These are phyloP conservation scores for Matsumyia berberina DNA, from an alignment of 2,888 invertebrate genomes.

Conservation along the genomic window DNA sequence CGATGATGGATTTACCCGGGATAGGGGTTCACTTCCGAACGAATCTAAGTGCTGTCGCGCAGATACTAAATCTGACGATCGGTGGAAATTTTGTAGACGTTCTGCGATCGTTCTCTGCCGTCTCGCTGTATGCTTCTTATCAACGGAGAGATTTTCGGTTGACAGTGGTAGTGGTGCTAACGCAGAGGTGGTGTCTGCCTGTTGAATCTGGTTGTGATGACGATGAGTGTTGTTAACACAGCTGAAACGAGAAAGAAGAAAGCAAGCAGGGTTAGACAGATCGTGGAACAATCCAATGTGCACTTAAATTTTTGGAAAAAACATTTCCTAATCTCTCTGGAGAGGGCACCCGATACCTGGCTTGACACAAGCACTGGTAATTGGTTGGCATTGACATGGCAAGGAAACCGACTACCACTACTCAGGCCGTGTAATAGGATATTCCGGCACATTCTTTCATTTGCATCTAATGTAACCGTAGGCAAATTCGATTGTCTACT, in stretches of 20 bases:
- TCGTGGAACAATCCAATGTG: neutral
- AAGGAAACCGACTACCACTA: too few relatives aligned
- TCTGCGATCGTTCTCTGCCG: constrained; percentile 64
- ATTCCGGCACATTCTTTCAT: neutral
- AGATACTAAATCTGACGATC: constrained; percentile 64
- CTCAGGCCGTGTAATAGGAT: neutral
- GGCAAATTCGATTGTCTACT: constrained; percentile 14
- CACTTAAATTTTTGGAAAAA: constrained; percentile 4
- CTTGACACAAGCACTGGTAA: neutral
- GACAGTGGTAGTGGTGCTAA: constrained; percentile 7
- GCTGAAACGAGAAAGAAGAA: constrained; percentile 56
- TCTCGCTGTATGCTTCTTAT: constrained; percentile 53
- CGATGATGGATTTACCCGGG: constrained; percentile 32
- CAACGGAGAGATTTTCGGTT: constrained; percentile 42
- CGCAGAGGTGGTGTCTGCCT: constrained; percentile 35
- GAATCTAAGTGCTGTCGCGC: constrained; percentile 58
- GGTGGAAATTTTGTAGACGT: constrained; percentile 66
- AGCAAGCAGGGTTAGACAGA: constrained; percentile 37
- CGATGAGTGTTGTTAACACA: constrained; percentile 60
- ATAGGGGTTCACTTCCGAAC: constrained; percentile 50
- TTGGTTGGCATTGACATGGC: neutral
- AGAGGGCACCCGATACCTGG: neutral
- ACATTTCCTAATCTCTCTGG: neutral
- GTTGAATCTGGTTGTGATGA: constrained; percentile 39
- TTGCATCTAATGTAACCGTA: neutral